A percentile compares a stretch with the other conserved stretches of the same genome.
These are phyloP conservation scores for Tenualosa thibaudeaui DNA, from an alignment of 2,797 vertebrate species.

Conservation along the genomic window DNA sequence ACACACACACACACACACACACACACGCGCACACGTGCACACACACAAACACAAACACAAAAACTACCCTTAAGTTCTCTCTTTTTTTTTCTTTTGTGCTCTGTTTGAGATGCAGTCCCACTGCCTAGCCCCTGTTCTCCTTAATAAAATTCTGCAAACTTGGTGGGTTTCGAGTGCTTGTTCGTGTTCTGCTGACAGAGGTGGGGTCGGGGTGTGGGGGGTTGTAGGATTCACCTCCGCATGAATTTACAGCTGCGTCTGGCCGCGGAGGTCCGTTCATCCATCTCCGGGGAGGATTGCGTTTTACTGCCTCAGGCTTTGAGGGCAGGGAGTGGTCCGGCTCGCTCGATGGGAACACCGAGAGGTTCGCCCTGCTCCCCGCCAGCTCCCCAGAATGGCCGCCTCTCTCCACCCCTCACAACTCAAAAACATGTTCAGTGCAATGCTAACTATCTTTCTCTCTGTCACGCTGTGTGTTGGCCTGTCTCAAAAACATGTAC, in stretches of 20 bases:
- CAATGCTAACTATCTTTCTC: background rate
- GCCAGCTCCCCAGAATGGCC: background rate
- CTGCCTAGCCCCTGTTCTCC: background rate
- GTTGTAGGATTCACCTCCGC: constrained; percentile 9
- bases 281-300: constrained; percentile 27
- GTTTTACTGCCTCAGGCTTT: background rate
- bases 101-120: background rate
- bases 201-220: background rate
- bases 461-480: background rate
- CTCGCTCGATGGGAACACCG: background rate
- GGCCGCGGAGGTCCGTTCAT: background rate
- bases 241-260: constrained; percentile 24
- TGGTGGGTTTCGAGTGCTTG: background rate
- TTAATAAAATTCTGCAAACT: background rate
- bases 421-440: background rate
- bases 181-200: background rate
- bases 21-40: background rate
- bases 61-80: no score
- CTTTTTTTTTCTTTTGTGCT: background rate
- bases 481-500: background rate
- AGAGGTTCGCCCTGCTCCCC: background rate
- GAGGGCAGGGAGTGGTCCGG: background rate
- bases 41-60: no score
- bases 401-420: background rate
- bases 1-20: background rate